These are phyloP conservation scores for Scarus forsteni DNA, from an alignment of 2,797 vertebrate species.

Conservation along the genomic window DNA sequence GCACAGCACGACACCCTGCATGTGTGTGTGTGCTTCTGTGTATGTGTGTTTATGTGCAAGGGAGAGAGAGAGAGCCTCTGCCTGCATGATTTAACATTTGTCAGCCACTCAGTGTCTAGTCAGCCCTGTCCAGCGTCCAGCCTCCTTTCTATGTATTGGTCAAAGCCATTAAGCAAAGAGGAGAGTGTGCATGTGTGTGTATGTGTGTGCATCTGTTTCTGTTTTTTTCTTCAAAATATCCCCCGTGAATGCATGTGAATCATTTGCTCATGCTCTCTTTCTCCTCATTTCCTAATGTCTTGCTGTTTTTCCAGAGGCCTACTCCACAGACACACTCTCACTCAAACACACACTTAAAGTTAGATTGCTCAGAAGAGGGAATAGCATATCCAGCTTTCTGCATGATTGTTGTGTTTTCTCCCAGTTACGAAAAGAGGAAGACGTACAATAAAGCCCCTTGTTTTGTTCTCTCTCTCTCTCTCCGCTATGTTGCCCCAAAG, in stretches of 20 bases:
- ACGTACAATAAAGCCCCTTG: constrained; percentile 61
- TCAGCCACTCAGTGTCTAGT: constrained; percentile 80
- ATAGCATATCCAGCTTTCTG: constrained; percentile 59
- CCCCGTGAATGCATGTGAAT: constrained; percentile 61
- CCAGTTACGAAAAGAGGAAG: constrained; percentile 55
- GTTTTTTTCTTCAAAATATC: constrained; percentile 59
- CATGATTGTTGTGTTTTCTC: constrained; percentile 57
- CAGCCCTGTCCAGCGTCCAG: constrained; percentile 73
- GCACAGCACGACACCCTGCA: constrained; percentile 74
- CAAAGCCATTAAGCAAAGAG: constrained; percentile 77
- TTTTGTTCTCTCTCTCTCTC: constrained; percentile 64
- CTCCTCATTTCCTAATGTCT: constrained; percentile 71
- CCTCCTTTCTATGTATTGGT: constrained; percentile 76
- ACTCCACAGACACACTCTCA: constrained; percentile 4
- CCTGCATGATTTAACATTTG: constrained; percentile 83
- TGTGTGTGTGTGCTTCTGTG: constrained; percentile 28
- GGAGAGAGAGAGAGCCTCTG: constrained; percentile 59
- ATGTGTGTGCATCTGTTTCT: constrained; percentile 39
- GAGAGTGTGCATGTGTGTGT: constrained; percentile 45
- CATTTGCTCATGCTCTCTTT: constrained; percentile 63
- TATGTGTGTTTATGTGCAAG: constrained; percentile 28
- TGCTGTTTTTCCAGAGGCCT: constrained; percentile 49
- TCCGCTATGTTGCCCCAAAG: constrained; percentile 72
- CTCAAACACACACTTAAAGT: constrained; percentile 30
- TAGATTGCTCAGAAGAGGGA: constrained; percentile 50